phyloP scores from a whole-genome alignment of 2,113 vertebrate genomes.

The Telmatochromis sp. region DNA sequence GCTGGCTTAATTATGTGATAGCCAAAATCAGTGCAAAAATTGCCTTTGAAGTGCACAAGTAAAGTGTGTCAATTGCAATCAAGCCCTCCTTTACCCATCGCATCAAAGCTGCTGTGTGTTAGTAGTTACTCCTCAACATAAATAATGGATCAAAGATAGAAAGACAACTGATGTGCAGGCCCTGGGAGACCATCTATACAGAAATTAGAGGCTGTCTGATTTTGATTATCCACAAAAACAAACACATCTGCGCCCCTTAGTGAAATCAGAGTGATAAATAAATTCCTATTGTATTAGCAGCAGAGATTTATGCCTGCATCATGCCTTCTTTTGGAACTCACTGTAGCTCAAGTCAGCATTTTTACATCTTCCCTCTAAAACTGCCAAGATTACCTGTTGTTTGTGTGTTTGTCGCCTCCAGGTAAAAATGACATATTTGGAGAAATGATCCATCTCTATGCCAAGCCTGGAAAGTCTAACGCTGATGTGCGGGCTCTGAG shows the following conservation, averaged over 20 bases:
- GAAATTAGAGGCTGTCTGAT: constrained; percentile 13
- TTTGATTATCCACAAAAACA: constrained; percentile 39
- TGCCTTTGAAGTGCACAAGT: constrained; percentile 28
- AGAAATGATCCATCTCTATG: constrained; percentile 93
- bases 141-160: constrained; percentile 57
- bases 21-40: not conserved
- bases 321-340: not conserved
- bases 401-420: constrained; percentile 40
- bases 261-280: not conserved
- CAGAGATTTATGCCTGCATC: not conserved
- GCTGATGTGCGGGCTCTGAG: constrained; percentile 94
- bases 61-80: constrained; percentile 34
- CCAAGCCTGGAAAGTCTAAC: constrained; percentile 94
- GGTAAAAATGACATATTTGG: constrained; percentile 99
- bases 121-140: constrained; percentile 16
- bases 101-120: constrained; percentile 49
- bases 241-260: constrained; percentile 8
- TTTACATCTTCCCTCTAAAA: not conserved
- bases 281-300: not conserved
- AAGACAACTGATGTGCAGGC: constrained; percentile 12
- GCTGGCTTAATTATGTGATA: not conserved
- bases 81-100: not conserved
- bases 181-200: constrained; percentile 27
- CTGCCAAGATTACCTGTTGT: not conserved
- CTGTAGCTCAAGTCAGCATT: not conserved